Percentiles rank a stretch among this genome's conserved stretches.
These are phyloP conservation scores for Automeris io DNA, from an alignment of 2,888 invertebrate genomes.

Conservation along the genomic window DNA sequence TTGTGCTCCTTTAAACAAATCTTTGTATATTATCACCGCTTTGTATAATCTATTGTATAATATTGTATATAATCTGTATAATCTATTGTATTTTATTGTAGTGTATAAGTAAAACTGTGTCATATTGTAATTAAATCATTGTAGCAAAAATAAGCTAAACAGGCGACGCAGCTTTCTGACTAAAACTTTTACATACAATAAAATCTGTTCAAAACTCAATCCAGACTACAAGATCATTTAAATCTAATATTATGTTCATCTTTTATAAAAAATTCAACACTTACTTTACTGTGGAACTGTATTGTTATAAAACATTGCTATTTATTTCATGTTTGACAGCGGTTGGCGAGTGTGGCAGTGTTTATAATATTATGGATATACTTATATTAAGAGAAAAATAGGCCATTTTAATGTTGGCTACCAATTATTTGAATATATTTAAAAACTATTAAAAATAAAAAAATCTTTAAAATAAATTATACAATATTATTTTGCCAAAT, in stretches of 20 bases:
- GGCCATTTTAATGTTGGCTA: slow-evolving; percentile 71
- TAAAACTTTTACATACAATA: slow-evolving; percentile 56
- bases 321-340: slow-evolving; percentile 46
- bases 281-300: slow-evolving; percentile 74
- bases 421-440: slow-evolving; percentile 60
- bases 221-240: slow-evolving; percentile 75
- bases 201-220: slow-evolving; percentile 72
- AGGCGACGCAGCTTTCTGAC: slow-evolving; percentile 48
- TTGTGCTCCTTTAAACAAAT: slow-evolving; percentile 46
- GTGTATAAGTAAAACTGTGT: slow-evolving; percentile 42
- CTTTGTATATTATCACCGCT: slow-evolving; percentile 58
- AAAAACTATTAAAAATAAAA: slow-evolving; percentile 28
- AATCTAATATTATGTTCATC: slow-evolving; percentile 72
- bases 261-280: slow-evolving; percentile 75
- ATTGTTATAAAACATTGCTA: slow-evolving; percentile 58
- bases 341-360: slow-evolving; percentile 74
- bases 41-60: slow-evolving; percentile 55
- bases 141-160: slow-evolving; percentile 67
- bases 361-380: slow-evolving; percentile 33
- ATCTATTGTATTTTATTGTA: slow-evolving; percentile 63
- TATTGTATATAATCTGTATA: slow-evolving; percentile 37
- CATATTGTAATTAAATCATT: slow-evolving; percentile 58
- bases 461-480: slow-evolving; percentile 53
- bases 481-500: slow-evolving; percentile 46
- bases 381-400: slow-evolving; percentile 47